A percentile compares a stretch with the other conserved stretches of the same genome.
Conservation (phyloP, 2,888 invertebrate species). For the Encarsia formosa region DNA sequence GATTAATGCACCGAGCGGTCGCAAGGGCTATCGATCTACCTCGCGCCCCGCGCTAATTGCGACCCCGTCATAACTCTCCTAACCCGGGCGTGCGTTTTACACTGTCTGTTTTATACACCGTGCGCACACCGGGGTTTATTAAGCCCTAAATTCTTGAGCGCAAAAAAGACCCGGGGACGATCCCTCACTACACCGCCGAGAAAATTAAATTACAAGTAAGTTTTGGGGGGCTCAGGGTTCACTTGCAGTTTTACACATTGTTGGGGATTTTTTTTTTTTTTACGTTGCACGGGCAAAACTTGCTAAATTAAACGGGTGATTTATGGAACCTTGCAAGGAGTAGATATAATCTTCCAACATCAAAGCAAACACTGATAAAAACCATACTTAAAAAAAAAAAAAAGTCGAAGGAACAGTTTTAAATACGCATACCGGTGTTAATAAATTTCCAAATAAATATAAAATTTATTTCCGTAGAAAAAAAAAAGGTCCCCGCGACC, state of each 20-base stretch:
- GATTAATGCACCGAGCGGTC: constrained; percentile 50
- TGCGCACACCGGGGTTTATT: constrained; percentile 13
- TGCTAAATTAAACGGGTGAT: no score
- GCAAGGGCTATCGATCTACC: constrained; percentile 50
- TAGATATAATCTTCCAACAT: no score
- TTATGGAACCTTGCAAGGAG: no score
- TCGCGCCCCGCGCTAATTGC: constrained; percentile 52
- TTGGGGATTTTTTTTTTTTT: no score
- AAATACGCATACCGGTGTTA: no score
- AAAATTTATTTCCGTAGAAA: neutral
- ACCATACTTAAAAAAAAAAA: no score
- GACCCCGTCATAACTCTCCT: constrained; percentile 51
- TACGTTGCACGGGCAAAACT: no score
- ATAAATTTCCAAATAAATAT: neutral
- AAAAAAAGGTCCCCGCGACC: no score
- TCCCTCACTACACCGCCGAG: constrained; percentile 10
- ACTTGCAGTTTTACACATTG: no score
- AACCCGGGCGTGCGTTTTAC: neutral
- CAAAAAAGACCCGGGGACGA: constrained; percentile 20
- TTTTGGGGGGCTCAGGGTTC: no score
- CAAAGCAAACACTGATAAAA: no score
- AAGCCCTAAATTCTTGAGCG: constrained; percentile 20
- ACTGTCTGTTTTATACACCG: neutral
- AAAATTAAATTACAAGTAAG: constrained; percentile 24
- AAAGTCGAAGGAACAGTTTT: no score